Percentiles rank a stretch among this genome's conserved stretches.
phyloP scores from a whole-genome alignment of 1,140 invertebrate species.

The Orchestia grillus region DNA sequence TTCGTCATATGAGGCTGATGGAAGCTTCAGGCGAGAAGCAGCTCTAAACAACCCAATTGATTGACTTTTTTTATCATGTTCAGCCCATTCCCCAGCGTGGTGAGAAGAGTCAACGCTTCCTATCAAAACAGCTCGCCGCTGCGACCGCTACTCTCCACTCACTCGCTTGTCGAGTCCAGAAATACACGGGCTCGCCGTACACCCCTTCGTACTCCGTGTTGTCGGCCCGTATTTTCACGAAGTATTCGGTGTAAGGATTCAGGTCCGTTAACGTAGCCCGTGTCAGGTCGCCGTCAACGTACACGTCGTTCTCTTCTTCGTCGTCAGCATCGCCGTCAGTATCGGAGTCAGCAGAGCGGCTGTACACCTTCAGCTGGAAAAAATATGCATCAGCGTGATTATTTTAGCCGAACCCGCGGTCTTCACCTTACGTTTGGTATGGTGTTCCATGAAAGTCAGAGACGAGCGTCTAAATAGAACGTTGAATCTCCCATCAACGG shows the following conservation, averaged over 20 bases:
- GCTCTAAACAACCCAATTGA: too few relatives aligned
- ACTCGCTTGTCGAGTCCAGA: conserved; percentile 64
- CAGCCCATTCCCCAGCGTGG: neutral
- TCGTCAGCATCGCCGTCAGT: conserved; percentile 35
- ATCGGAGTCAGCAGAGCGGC: neutral
- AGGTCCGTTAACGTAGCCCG: conserved; percentile 47
- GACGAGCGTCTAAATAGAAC: too few relatives aligned
- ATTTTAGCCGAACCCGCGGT: neutral
- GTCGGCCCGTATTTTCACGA: conserved; percentile 51
- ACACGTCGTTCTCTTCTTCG: conserved; percentile 41
- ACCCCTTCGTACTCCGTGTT: conserved; percentile 61
- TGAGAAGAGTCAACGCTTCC: neutral
- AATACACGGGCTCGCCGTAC: conserved; percentile 47
- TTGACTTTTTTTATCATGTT: neutral
- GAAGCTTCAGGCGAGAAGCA: too few relatives aligned
- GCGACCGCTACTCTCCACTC: neutral
- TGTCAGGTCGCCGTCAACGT: conserved; percentile 4
- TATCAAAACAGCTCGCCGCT: neutral
- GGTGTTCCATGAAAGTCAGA: neutral
- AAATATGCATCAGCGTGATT: neutral
- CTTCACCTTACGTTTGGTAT: neutral
- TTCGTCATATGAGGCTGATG: too few relatives aligned
- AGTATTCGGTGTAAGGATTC: conserved; percentile 56
- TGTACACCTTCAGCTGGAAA: conserved; percentile 38
- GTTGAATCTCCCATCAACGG: too few relatives aligned